These are phyloP conservation scores for Planococcus citri DNA, from an alignment of 1,140 invertebrate genomes.

Conservation along the genomic window DNA sequence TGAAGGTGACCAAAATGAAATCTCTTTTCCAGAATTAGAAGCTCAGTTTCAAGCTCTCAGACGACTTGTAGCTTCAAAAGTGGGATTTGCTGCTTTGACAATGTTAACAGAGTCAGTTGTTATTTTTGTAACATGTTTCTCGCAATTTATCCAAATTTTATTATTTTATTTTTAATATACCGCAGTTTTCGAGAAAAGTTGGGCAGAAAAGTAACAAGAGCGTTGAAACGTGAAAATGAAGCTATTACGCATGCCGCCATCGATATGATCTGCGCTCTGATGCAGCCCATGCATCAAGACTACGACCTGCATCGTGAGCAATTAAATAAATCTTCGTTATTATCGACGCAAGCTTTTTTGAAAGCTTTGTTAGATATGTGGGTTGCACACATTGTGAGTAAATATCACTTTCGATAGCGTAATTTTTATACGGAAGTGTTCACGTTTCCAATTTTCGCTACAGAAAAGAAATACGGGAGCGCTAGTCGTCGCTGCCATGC, in stretches of 20 bases:
- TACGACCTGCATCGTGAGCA: constrained; percentile 93
- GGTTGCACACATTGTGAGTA: constrained; percentile 80
- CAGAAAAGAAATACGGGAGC: constrained; percentile 69
- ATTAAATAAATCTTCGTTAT: constrained; percentile 88
- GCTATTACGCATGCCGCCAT: constrained; percentile 90
- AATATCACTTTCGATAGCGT: constrained; percentile 20
- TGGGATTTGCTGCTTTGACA: constrained; percentile 93
- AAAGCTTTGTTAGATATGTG: constrained; percentile 91
- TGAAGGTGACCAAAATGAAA: constrained; percentile 48
- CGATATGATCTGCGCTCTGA: constrained; percentile 92
- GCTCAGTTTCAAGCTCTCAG: constrained; percentile 89
- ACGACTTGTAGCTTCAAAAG: constrained; percentile 88
- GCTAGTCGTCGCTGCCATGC: constrained; percentile 71
- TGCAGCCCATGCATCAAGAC: constrained; percentile 98
- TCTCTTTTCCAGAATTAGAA: constrained; percentile 59
- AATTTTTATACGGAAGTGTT: constrained; percentile 21
- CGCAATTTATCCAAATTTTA: background rate
- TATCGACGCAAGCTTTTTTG: constrained; percentile 84
- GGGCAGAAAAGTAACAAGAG: constrained; percentile 59
- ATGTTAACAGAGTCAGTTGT: constrained; percentile 59
- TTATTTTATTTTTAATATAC: constrained; percentile 24
- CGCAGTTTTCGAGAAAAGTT: constrained; percentile 84
- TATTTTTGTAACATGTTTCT: background rate
- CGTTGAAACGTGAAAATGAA: constrained; percentile 76
- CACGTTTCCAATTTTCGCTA: constrained; percentile 29